Evolutionary conservation across 2,888 invertebrate species (phyloP), one percentile per base, ranked within the genome.

Genomic region (Drosophila rubida): DNA sequence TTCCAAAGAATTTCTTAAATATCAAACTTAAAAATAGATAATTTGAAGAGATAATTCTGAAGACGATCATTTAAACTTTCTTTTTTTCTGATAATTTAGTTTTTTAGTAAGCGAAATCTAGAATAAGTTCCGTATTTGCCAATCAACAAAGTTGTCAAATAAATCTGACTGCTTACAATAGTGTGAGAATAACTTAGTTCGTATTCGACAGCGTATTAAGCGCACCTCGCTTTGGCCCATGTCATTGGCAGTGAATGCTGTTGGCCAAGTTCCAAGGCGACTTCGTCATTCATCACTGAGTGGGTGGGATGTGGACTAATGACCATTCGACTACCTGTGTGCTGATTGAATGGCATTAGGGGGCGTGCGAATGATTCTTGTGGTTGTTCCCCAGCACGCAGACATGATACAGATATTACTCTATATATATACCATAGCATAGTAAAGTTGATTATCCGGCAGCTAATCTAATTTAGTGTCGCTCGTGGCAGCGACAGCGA

Each of bases 241-340:
- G 57, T 54, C 51, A 68, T 58, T 59, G 59, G 64, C 72, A 61
- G 71, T 61, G 59, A 63, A 64, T 79, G 60, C 54, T 75, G 49
- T 75, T 80, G 79, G 74, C 80, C 78, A 80, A 77, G 65, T 65
- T 78, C 62, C 77, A 69, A 72, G 77, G 78, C 68, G 49, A 61
- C 57, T 55, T 60, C 61, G 57, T 75, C 74, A 65, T 85, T 57
- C 84, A 80, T 83, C 80, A 80, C 11, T 23, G 66, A 67, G 79
- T 81, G 78, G 69, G 82, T 66, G 80, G 80, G 65, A 62, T 70
- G 63, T 25, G 53, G 49, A 54, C 49, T 59, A 60, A 60, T 60
- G 68, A 41, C 48, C 44, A 59, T 57, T 45, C 58, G 54, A 59
- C 72, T 75, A 75, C 78, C 78, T 78, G 57, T 53, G 53, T 25